Base-by-base conservation (phyloP, 2,888 invertebrate genomes). In the Morinoia aosen region DNA sequence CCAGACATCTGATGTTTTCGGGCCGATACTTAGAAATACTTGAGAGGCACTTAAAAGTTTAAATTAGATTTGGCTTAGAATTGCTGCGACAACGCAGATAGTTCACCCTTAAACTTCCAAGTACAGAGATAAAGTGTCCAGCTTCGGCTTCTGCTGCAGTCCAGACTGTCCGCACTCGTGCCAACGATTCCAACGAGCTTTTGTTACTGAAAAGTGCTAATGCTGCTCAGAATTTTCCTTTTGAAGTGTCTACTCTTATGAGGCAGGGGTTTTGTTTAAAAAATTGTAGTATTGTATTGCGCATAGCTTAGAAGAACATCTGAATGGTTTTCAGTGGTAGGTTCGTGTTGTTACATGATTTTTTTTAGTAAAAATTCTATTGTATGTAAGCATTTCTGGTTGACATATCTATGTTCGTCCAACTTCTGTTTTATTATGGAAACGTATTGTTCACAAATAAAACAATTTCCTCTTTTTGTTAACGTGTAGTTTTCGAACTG, bases 21-120 rank as follows among this genome's bases (percentile, higher is more conserved):
- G 64, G 95, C 64, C 95, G 95, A 95, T 95, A 95, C 95, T 95
- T 95, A 95, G 95, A 95, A 95, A 95, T 95, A 95, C 95, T 95
- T 95, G 95, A 95, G 93, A 95, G 95, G 95, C 95, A 95, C 64
- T 95, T 95, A 95, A 95, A 95, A 95, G 61, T 95, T 95, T 95
- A 95, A 95, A 95, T 95, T 95, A 95, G 95, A 95, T 95, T 64
- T 95, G 93, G 93, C 93, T 93, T 93, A 48, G 93, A 93, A 93
- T 93, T 93, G 93, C 57, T 93, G 93, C 93, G 93, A 93, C 93
- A 93, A 93, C 93, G 93, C 93, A 48, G 93, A 93, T 57, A 93
- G 93, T 57, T 93, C 93, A 48, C 93, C 76, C 93, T 57, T 93
- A 93, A 93, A 93, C 93, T 93, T 93, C 93, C 57, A 33, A 93